These are phyloP conservation scores for Epiperipatus broadwayi DNA, from an alignment of 2,888 invertebrate genomes.

Conservation along the genomic window DNA sequence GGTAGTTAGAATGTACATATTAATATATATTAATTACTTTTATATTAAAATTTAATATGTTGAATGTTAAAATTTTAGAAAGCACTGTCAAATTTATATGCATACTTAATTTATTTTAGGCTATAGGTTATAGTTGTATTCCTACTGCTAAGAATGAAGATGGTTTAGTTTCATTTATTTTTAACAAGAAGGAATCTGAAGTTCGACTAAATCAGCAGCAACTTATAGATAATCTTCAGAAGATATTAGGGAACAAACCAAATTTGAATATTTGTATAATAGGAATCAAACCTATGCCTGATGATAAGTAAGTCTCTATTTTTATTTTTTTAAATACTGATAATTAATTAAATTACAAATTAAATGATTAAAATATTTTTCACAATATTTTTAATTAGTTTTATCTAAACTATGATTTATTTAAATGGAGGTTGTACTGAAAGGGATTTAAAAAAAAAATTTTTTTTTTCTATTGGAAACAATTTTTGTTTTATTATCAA, in stretches of 20 bases:
- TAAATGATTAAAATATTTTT: neutral
- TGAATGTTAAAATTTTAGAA: too few species aligned
- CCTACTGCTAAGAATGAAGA: conserved; percentile 72
- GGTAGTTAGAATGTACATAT: too few species aligned
- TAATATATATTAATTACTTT: too few species aligned
- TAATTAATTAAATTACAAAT: conserved; percentile 1
- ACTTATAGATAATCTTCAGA: conserved; percentile 23
- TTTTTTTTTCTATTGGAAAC: too few species aligned
- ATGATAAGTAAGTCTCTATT: conserved; percentile 38
- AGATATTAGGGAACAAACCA: conserved; percentile 59
- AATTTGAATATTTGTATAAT: conserved; percentile 59
- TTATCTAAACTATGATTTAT: neutral
- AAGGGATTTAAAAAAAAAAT: too few species aligned
- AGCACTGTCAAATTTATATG: too few species aligned
- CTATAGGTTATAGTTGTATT: conserved; percentile 74
- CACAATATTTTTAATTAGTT: neutral
- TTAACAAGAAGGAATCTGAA: conserved; percentile 61
- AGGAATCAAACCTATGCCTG: conserved; percentile 52
- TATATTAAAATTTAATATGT: too few species aligned
- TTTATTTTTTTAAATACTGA: conserved; percentile 1
- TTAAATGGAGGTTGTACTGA: too few species aligned
- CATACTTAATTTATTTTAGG: too few species aligned
- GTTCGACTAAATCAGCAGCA: conserved; percentile 53
- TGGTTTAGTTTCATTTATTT: conserved; percentile 64
- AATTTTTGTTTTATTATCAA: too few species aligned